Conservation (phyloP, 2,888 invertebrate species). For the Lepetodrilus schrolli region DNA sequence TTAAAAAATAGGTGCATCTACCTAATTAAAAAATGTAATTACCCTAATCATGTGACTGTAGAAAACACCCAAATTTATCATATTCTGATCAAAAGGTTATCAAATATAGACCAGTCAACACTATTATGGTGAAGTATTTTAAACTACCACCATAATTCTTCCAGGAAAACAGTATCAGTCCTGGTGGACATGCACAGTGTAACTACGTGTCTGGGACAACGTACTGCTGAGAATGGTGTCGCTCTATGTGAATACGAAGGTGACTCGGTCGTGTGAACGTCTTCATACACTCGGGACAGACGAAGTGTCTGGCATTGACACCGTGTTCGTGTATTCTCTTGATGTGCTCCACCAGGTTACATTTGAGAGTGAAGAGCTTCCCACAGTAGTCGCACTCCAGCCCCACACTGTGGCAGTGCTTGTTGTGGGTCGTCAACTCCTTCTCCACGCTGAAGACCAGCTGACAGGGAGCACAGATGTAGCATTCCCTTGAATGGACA, state of each 20-base stretch:
- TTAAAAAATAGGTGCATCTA: too few species aligned
- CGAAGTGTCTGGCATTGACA: conserved; percentile 2
- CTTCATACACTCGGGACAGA: background rate
- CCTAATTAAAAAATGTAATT: too few species aligned
- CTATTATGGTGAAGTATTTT: too few species aligned
- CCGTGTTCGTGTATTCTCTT: conserved; percentile 6
- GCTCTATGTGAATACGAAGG: background rate
- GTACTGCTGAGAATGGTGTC: background rate
- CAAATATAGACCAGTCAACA: too few species aligned
- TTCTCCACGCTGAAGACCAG: background rate
- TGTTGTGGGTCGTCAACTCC: background rate
- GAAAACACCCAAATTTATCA: too few species aligned
- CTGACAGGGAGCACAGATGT: background rate
- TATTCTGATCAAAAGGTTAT: too few species aligned
- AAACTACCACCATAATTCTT: too few species aligned
- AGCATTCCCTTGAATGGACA: background rate
- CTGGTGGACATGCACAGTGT: too few species aligned
- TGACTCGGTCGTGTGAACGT: background rate
- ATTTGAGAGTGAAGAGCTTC: background rate
- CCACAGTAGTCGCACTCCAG: background rate
- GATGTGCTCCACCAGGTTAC: conserved; percentile 7
- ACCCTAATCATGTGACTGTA: too few species aligned
- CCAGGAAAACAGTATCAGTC: too few species aligned
- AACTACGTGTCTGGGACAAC: too few species aligned
- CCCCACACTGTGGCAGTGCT: background rate